phyloP scores from a whole-genome alignment of 2,113 vertebrate species.

The Sterrhoptilus dennistouni region DNA sequence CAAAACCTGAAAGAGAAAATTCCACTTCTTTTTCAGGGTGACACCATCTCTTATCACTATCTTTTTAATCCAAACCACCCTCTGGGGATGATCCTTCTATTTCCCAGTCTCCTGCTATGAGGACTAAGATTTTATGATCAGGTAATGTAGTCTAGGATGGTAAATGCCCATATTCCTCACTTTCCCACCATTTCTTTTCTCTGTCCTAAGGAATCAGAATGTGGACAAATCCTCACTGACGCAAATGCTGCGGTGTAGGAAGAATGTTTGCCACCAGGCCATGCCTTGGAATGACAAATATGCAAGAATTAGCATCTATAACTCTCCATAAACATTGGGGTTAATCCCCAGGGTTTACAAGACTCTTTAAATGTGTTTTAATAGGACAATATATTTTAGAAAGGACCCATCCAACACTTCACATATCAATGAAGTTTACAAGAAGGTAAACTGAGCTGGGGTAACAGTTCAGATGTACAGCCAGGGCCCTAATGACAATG shows the following conservation, averaged over 20 bases:
- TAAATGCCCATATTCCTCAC: neutral
- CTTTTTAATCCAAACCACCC: neutral
- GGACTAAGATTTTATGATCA: neutral
- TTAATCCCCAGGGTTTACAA: conserved; percentile 70
- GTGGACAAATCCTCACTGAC: conserved; percentile 40
- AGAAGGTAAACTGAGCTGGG: conserved; percentile 29
- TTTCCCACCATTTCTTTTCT: conserved; percentile 18
- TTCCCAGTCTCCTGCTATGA: neutral
- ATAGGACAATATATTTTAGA: conserved; percentile 43
- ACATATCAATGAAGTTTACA: conserved; percentile 37
- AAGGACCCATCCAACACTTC: conserved; percentile 34
- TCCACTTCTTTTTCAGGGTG: neutral
- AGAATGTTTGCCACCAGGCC: conserved; percentile 38
- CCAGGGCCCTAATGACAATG: conserved; percentile 10
- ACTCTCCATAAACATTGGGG: conserved; percentile 50
- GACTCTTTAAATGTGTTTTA: conserved; percentile 55
- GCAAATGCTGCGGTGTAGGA: neutral
- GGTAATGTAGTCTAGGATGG: neutral
- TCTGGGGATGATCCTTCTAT: neutral
- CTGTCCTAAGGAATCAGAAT: neutral
- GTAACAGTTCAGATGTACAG: conserved; percentile 7
- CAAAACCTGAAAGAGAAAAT: neutral
- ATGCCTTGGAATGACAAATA: conserved; percentile 52
- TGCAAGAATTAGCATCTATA: conserved; percentile 66
- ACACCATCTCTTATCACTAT: neutral